Conservation (phyloP, 2,113 vertebrate genomes). For the Tupaia tana region DNA sequence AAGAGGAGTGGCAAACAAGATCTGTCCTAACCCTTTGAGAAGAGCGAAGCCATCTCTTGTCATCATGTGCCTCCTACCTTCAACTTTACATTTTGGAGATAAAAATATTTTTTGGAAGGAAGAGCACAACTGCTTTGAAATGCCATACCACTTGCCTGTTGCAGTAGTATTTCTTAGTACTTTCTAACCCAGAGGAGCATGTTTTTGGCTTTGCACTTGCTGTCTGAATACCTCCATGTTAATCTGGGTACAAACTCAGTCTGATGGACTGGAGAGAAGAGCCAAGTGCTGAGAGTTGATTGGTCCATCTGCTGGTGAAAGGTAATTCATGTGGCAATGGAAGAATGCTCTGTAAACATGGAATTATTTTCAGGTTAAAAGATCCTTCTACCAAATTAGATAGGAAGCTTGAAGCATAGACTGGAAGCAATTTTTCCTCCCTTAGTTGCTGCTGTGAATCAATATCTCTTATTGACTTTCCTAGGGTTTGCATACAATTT, state of each 20-base stretch:
- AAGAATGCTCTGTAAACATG: slow-evolving; percentile 29
- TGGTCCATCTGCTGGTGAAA: slow-evolving; percentile 8
- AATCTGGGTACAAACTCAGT: neutral
- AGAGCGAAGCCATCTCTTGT: neutral
- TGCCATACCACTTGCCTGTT: neutral
- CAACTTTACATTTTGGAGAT: neutral
- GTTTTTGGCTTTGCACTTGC: slow-evolving; percentile 1
- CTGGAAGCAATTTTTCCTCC: neutral
- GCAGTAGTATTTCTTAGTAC: neutral
- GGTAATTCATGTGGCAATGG: neutral
- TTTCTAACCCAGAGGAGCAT: neutral
- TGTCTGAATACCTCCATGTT: neutral
- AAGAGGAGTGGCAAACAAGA: neutral
- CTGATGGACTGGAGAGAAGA: neutral
- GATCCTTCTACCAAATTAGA: slow-evolving; percentile 41
- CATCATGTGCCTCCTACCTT: neutral
- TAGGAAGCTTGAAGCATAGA: slow-evolving; percentile 3
- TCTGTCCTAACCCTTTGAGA: neutral
- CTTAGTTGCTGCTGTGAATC: neutral
- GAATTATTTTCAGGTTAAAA: slow-evolving; percentile 33
- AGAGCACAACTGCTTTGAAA: neutral
- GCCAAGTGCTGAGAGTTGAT: neutral
- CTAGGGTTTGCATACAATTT: slow-evolving; percentile 63
- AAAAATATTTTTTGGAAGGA: neutral
- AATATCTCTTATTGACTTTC: slow-evolving; percentile 63